Percentiles rank a stretch among this genome's conserved stretches.
These are phyloP conservation scores for Sylvietta virens DNA, from an alignment of 2,113 vertebrate species.

Conservation along the genomic window DNA sequence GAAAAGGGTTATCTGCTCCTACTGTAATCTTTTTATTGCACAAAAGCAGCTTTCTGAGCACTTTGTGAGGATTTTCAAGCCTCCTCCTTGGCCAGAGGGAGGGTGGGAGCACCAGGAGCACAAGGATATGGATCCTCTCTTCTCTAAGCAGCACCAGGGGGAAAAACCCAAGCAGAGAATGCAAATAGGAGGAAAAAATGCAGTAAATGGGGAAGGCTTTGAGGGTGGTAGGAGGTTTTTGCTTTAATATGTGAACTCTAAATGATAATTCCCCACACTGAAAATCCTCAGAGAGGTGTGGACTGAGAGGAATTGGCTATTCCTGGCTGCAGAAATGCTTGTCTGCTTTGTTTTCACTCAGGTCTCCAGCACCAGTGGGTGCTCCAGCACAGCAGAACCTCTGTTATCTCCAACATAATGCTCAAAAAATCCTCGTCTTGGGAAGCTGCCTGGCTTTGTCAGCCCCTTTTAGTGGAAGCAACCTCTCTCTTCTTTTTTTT, in stretches of 20 bases:
- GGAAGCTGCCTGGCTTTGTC: background rate
- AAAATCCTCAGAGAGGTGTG: background rate
- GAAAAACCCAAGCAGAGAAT: background rate
- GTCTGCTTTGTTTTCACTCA: background rate
- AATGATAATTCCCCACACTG: background rate
- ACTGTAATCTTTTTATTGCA: background rate
- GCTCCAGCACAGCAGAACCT: background rate
- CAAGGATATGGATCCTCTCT: background rate
- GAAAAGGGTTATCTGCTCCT: background rate
- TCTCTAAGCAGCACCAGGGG: background rate
- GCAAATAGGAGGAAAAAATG: background rate
- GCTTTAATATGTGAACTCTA: background rate
- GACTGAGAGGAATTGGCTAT: background rate
- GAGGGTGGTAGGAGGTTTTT: background rate
- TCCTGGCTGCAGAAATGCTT: background rate
- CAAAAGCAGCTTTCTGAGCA: constrained; percentile 1
- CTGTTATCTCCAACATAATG: background rate
- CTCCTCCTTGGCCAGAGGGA: background rate
- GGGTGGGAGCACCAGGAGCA: background rate
- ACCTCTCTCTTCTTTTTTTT: background rate
- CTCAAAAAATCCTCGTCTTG: background rate
- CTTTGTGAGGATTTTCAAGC: background rate
- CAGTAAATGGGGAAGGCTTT: background rate
- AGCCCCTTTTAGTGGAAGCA: background rate
- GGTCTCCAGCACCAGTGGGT: background rate